Evolutionary conservation across 2,888 invertebrate species (phyloP), one percentile per base, ranked within the genome.

Genomic region (Drosophila subquinaria): DNA sequence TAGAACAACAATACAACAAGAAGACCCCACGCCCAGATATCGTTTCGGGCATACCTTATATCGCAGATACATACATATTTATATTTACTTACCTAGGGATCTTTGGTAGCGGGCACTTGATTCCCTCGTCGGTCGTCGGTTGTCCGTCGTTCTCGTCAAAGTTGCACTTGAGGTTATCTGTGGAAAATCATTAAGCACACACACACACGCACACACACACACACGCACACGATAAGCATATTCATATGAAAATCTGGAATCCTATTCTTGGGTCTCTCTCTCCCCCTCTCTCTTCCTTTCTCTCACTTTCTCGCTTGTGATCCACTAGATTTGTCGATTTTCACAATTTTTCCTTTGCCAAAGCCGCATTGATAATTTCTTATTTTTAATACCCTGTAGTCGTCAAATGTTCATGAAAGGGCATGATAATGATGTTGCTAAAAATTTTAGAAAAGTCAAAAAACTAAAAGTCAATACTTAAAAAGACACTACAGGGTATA

Each of bases 131-230:
- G 30, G 15, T 20, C 35, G 35, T 13, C 42, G 30, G 15, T n/a
- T 43, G 35, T 66, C 43, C 38, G 35, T 56, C 47, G 67, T 64
- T 56, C 67, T 66, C 77, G 71, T 74, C 77, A 64, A 70, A 66
- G 64, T 74, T 85, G 80, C 88, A 86, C 88, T 83, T 85, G 83
- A 88, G 83, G 86, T 75, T 83, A 88, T 83, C 87, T 69, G 23
- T 59, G 86, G 55, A 72, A 78, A 86, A 86, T 75, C 88, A 82
- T 77, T 70, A 80, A 80, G 56, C 55, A 84, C 63, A 77, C 64
- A 68, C 45, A 40, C 63, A 23, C 40, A 48, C 57, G 51, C 43
- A 45, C 30, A 4, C n/a, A n/a, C 63, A 43, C 47, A 60, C 15
- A 30, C 33, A 47, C 20, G 40, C 30, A 40, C n/a, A 20, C n/a